Base-by-base conservation (phyloP, 2,888 invertebrate genomes). In the Cheilosia grossa region DNA sequence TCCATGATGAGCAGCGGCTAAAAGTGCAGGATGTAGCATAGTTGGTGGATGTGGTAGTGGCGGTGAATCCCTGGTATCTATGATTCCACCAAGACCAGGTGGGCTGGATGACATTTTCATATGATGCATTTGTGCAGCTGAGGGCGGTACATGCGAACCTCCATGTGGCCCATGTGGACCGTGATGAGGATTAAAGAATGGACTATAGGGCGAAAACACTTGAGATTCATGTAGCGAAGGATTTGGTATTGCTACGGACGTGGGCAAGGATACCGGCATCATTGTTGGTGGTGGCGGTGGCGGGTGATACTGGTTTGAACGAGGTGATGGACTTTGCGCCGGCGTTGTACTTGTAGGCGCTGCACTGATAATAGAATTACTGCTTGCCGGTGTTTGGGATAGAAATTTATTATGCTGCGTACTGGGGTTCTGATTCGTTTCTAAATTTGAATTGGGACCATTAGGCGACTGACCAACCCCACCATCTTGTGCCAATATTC, bases 161-260 rank as follows among this genome's bases (percentile, higher is more conserved):
- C 91, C 90, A 80, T 90, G 91, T 9, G 91, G 90, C 44, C 91
- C 90, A 91, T 93, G 91, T 91, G 93, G 82, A 91, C 93, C 89
- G 24, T 93, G 93, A 27, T 81, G 85, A 78, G 94, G 93, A 88
- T 95, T 96, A 93, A 97, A 97, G 93, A 97, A 97, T 88, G 97
- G 97, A 90, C 96, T 96, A 93, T 97, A 97, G 88, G 97, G 97
- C 88, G 97, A 97, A 93, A 97, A 97, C 90, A 97, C 97, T 93
- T 97, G 97, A 91, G 97, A 97, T 93, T 97, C 97, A 93, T 98
- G 98, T 89, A 98, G 94, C 91, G 97, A 97, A 79, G 98, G 98
- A 93, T 98, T 98, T 82, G 98, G 97, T 92, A 98, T 98, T 91
- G 98, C 98, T 90, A 98, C 98, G 86, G 98, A 97, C 82, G 98